phyloP scores from a whole-genome alignment of 30 jellyfish, hydroid and myxozoan species.

The Morbakka virulenta region DNA sequence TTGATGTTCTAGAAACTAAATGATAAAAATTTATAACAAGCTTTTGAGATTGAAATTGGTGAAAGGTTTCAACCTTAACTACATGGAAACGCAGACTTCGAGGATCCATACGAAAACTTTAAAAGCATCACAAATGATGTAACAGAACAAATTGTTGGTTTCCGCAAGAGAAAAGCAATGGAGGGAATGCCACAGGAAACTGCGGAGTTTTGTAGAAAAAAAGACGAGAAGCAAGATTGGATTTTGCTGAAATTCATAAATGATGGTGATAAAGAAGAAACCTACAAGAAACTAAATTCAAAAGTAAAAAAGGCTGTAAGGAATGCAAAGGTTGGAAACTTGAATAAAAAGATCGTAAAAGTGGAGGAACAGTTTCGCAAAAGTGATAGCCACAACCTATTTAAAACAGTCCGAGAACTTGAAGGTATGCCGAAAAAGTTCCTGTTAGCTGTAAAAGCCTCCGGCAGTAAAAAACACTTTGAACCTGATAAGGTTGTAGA shows the following conservation, averaged over 20 bases:
- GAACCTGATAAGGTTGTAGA: conserved; percentile 18
- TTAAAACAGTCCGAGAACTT: conserved; percentile 26
- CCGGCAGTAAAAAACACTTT: conserved; percentile 34
- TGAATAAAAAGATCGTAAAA: not conserved
- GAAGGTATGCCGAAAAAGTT: conserved; percentile 20
- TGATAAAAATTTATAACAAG: not conserved
- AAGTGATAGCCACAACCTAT: conserved; percentile 10
- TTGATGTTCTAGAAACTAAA: conserved; percentile 22
- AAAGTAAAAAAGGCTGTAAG: conserved; percentile 2
- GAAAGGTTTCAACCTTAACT: not conserved
- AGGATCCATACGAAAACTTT: not conserved
- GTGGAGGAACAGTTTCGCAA: conserved; percentile 28
- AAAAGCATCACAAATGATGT: not conserved
- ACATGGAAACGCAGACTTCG: not conserved
- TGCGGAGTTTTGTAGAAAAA: not conserved
- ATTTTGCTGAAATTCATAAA: not conserved
- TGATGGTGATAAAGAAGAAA: not conserved
- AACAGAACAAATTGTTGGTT: not conserved
- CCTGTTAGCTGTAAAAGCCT: not conserved
- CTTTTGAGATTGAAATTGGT: conserved; percentile 8
- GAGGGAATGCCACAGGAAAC: conserved; percentile 18
- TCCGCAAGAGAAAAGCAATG: conserved; percentile 10
- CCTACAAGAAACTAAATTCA: conserved; percentile 22
- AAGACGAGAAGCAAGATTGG: conserved; percentile 4
- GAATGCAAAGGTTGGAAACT: not conserved